Conservation (phyloP, 2,888 invertebrate species). For the Athrips mouffetella region DNA sequence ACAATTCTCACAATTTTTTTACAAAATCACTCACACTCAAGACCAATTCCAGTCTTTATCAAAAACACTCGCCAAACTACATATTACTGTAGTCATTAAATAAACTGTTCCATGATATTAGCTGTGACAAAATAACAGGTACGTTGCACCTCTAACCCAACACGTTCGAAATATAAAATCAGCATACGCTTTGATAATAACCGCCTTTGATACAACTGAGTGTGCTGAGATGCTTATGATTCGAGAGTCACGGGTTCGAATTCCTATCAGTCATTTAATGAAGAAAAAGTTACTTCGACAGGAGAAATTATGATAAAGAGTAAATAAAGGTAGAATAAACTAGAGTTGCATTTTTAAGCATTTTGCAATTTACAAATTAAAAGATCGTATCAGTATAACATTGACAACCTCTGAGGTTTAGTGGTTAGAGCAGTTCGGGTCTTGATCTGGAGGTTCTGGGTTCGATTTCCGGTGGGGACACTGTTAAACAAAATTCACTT, state of each 20-base stretch:
- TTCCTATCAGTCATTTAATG: neutral
- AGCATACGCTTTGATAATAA: conserved; percentile 35
- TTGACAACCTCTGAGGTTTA: no score
- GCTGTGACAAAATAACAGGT: conserved; percentile 8
- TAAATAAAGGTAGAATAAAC: no score
- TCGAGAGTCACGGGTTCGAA: conserved; percentile 20
- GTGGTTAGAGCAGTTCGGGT: no score
- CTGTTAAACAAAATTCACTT: no score
- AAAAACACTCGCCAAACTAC: no score
- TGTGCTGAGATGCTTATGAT: conserved; percentile 25
- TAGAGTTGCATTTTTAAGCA: no score
- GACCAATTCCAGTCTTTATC: neutral
- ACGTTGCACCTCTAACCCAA: conserved; percentile 12
- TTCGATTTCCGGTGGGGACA: no score
- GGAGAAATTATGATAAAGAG: no score
- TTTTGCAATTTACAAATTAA: no score
- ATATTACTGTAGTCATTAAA: neutral
- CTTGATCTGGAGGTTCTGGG: no score
- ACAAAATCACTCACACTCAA: neutral
- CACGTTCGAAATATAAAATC: conserved; percentile 44
- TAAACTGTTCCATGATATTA: neutral
- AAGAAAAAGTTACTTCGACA: neutral
- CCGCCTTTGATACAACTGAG: conserved; percentile 36
- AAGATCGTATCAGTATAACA: no score
- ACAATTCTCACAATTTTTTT: neutral